Evolutionary conservation across 2,888 invertebrate species (phyloP).

Genomic region (Lasioglossum malachurum): DNA sequence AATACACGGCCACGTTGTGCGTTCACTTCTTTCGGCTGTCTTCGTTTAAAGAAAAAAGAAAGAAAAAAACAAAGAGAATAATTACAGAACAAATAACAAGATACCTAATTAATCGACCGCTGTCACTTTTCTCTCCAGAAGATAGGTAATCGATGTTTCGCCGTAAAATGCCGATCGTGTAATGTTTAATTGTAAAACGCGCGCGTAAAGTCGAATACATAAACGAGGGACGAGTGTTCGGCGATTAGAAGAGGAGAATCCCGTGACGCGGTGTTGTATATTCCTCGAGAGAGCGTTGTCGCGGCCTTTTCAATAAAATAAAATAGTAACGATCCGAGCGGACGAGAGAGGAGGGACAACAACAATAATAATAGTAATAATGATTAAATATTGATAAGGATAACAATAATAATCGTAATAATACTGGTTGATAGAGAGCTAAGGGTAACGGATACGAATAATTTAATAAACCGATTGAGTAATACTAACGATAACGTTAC

Average conservation of each 20-base stretch:
- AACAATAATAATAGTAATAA: constrained; percentile 60
- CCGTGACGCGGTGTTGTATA: constrained; percentile 25
- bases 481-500: constrained; percentile 35
- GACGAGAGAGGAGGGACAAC: constrained; percentile 46
- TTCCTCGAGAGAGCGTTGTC: constrained; percentile 67
- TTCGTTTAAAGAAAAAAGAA: constrained; percentile 16
- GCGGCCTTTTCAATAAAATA: constrained; percentile 70
- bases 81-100: not conserved
- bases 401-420: constrained; percentile 59
- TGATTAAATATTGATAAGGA: constrained; percentile 60
- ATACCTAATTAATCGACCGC: constrained; percentile 25
- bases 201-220: constrained; percentile 14
- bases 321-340: constrained; percentile 61
- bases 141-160: constrained; percentile 36
- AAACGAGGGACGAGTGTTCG: constrained; percentile 5
- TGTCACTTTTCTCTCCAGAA: constrained; percentile 31
- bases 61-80: not conserved
- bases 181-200: constrained; percentile 29
- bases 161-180: constrained; percentile 16
- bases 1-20: constrained; percentile 65
- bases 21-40: constrained; percentile 56
- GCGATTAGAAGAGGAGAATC: not conserved
- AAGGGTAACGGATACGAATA: constrained; percentile 44
- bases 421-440: constrained; percentile 33
- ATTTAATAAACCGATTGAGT: constrained; percentile 28